Percentiles rank a stretch among this genome's conserved stretches.
Conservation (phyloP, 2,113 vertebrate genomes). For the Zingel zingel region DNA sequence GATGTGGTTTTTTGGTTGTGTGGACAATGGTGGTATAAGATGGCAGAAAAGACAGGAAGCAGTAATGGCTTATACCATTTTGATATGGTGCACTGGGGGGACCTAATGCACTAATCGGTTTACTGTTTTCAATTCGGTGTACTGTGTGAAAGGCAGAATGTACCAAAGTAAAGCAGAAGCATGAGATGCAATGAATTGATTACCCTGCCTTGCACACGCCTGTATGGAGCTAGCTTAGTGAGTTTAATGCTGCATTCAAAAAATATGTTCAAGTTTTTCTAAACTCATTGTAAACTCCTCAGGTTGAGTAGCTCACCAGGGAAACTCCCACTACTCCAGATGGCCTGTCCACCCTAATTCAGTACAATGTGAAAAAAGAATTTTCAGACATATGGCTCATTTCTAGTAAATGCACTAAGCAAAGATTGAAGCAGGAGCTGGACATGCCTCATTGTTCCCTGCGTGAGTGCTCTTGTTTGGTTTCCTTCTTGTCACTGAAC, state of each 20-base stretch:
- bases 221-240: neutral
- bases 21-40: neutral
- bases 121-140: neutral
- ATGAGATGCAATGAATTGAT: neutral
- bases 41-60: slow-evolving; percentile 15
- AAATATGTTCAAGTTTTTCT: neutral
- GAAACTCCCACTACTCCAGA: slow-evolving; percentile 56
- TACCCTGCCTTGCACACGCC: neutral
- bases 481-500: slow-evolving; percentile 61
- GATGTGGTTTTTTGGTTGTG: slow-evolving; percentile 5
- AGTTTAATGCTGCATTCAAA: slow-evolving; percentile 2
- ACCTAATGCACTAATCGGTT: neutral
- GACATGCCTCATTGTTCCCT: slow-evolving; percentile 61
- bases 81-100: neutral
- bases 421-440: slow-evolving; percentile 52
- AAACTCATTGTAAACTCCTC: slow-evolving; percentile 9
- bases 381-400: slow-evolving; percentile 72
- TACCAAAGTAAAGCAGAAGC: neutral
- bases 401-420: slow-evolving; percentile 57
- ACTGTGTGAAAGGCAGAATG: neutral
- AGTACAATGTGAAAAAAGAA: slow-evolving; percentile 49
- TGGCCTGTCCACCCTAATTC: slow-evolving; percentile 32
- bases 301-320: slow-evolving; percentile 29
- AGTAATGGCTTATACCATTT: neutral
- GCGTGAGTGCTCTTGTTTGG: slow-evolving; percentile 60